A percentile compares a stretch with the other conserved stretches of the same genome.
Conservation (phyloP, 2,113 vertebrate genomes). For the Monopterus albus region DNA sequence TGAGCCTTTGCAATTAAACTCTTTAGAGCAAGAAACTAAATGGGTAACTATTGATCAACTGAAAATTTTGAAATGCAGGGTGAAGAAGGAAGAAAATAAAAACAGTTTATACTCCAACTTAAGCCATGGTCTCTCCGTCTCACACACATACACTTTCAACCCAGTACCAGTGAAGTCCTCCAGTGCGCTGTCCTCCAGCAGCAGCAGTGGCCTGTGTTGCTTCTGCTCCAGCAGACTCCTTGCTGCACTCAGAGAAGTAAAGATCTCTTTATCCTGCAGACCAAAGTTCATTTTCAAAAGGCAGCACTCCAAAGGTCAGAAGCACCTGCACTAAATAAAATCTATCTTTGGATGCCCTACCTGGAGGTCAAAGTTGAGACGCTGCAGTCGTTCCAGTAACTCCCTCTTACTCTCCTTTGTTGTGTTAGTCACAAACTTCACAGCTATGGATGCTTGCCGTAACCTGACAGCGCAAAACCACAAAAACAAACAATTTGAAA, state of each 20-base stretch:
- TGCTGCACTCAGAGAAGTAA: conserved; percentile 94
- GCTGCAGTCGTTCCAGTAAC: conserved; percentile 85
- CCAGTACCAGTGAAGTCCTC: conserved; percentile 90
- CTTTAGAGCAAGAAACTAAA: background rate
- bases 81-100: background rate
- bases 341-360: conserved; percentile 61
- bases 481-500: background rate
- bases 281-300: background rate
- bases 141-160: background rate
- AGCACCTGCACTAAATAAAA: background rate
- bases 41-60: too few species aligned
- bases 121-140: too few species aligned
- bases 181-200: conserved; percentile 90
- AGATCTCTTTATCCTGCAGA: conserved; percentile 89
- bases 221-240: conserved; percentile 90
- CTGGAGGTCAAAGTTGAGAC: conserved; percentile 88
- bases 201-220: conserved; percentile 87
- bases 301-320: background rate
- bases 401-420: conserved; percentile 94
- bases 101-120: background rate
- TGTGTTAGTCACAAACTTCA: conserved; percentile 97
- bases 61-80: too few species aligned
- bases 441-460: conserved; percentile 80
- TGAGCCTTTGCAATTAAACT: background rate
- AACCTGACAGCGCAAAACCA: conserved; percentile 78